Evolutionary conservation across 37 sponge, comb jelly and placozoan species (phyloP).

Genomic region (Chondrosia reniformis): DNA sequence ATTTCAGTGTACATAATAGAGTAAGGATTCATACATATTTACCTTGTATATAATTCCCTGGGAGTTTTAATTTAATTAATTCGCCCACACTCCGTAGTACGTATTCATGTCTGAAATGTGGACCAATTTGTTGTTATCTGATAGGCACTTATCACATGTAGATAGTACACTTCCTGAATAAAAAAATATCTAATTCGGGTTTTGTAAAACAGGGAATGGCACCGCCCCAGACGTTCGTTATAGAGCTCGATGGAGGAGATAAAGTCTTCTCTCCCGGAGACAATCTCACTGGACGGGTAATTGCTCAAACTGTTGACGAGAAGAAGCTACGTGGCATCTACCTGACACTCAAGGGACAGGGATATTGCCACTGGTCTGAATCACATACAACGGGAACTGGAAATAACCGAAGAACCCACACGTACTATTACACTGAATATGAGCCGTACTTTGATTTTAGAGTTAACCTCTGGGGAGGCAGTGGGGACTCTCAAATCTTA

Average conservation of each 20-base stretch:
- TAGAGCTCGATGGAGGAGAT: not conserved
- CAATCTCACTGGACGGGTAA: constrained; percentile 15
- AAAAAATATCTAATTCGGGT: too few relatives aligned
- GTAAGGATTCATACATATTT: too few relatives aligned
- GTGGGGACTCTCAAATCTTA: not conserved
- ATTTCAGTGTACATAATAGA: too few relatives aligned
- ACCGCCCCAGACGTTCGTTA: constrained; percentile 16
- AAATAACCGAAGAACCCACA: not conserved
- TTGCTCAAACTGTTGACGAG: not conserved
- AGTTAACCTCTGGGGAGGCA: constrained; percentile 24
- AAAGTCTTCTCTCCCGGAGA: constrained; percentile 35
- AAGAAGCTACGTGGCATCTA: constrained; percentile 24
- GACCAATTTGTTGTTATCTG: too few relatives aligned
- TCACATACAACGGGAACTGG: constrained; percentile 9
- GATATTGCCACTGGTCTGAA: constrained; percentile 41
- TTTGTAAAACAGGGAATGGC: too few relatives aligned
- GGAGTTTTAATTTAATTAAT: too few relatives aligned
- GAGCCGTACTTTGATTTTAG: constrained; percentile 31
- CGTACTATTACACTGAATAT: not conserved
- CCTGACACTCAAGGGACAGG: constrained; percentile 7
- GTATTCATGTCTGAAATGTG: too few relatives aligned
- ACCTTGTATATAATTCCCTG: too few relatives aligned
- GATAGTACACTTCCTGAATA: too few relatives aligned
- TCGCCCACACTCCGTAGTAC: too few relatives aligned
- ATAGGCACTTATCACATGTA: too few relatives aligned